phyloP scores from a whole-genome alignment of 2,888 invertebrate genomes.

The Scrobipalpa costella region DNA sequence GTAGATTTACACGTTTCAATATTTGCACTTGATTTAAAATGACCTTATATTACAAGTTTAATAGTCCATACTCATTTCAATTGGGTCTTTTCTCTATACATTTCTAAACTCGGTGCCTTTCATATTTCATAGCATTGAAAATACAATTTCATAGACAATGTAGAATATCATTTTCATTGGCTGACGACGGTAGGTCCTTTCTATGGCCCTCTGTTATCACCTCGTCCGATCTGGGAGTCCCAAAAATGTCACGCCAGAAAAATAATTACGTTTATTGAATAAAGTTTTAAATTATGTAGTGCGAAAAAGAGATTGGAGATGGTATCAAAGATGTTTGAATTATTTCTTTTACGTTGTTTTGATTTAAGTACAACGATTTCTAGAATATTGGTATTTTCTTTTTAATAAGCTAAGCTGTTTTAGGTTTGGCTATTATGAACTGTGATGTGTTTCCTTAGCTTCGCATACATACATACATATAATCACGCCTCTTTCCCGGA shows the following conservation, averaged over 20 bases:
- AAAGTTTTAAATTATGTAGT: conserved; percentile 29
- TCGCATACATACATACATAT: too few species aligned
- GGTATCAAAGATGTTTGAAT: not conserved
- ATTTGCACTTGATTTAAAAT: too few species aligned
- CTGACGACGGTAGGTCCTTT: conserved; percentile 25
- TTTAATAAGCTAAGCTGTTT: too few species aligned
- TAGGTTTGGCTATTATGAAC: too few species aligned
- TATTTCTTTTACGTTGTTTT: not conserved
- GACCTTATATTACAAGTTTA: too few species aligned
- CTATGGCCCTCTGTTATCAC: too few species aligned
- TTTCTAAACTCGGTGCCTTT: not conserved
- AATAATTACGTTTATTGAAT: conserved; percentile 34
- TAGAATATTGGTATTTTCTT: too few species aligned
- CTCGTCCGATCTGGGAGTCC: conserved; percentile 37
- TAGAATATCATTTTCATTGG: conserved; percentile 38
- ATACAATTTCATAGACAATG: conserved; percentile 41
- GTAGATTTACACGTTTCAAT: too few species aligned
- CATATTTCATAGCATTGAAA: conserved; percentile 31
- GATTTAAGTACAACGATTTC: not conserved
- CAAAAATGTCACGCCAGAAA: conserved; percentile 34
- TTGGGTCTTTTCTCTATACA: not conserved
- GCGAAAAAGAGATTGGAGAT: conserved; percentile 26
- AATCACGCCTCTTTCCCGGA: too few species aligned
- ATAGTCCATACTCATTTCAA: too few species aligned
- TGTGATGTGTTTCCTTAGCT: too few species aligned